Base-by-base conservation (phyloP, 2,888 invertebrate species). In the Euplexia lucipara region DNA sequence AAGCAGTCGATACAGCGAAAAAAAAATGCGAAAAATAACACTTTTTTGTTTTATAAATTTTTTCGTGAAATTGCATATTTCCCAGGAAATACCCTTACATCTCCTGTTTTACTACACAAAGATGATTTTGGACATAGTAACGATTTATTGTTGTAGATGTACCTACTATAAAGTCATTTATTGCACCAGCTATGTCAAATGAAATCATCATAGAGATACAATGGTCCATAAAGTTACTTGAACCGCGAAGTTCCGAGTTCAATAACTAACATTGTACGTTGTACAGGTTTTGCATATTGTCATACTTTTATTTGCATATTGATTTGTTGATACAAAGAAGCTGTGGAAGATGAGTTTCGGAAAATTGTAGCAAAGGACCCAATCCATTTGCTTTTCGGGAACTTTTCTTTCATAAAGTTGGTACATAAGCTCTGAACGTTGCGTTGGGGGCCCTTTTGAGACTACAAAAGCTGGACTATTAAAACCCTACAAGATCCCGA, bases 141-240 rank as follows among this genome's bases (percentile, higher is more conserved):
- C 12, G 35, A 37, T 57, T 41, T 37, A 34, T 12, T 26, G 26
- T 26, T 3, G 26, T 9, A 12, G n/a, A n/a, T n/a, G n/a, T n/a
- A n/a, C n/a, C n/a, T n/a, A n/a, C n/a, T 58, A 34, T 42, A 4
- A 44, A 76, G 56, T 8, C 52, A 76, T 62, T 70, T 20, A 61
- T 48, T 54, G 26, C 60, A 76, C 51, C 59, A 75, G 67, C 57
- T 79, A 22, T 53, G 47, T 59, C 26, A 65, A 75, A 76, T 82
- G 61, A 66, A 76, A 70, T 79, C 68, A 76, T 76, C 73, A 65
- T 52, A 48, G 47, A 62, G 47, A n/a, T n/a, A 79, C 82, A 79
- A 79, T 68, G 51, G 39, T 34, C 53, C 32, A 70, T 79, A 68
- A 76, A 61, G 61, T 26, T 41, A 44, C 7, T 49, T 65, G 54